These are phyloP conservation scores for Caradrina clavipalpis DNA, from an alignment of 2,888 invertebrate genomes.

Conservation along the genomic window DNA sequence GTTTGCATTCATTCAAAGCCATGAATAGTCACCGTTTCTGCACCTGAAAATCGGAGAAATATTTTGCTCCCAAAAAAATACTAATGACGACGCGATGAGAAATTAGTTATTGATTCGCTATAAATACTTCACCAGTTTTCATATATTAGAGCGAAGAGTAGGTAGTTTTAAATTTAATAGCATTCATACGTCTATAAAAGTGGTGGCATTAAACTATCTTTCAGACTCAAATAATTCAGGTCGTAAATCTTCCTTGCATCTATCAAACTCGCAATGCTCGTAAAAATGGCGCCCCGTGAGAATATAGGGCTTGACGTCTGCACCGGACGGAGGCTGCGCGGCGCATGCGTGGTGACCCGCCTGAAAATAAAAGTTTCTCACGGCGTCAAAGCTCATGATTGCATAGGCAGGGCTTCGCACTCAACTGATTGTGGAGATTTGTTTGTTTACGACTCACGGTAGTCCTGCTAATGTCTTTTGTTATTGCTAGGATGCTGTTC, in stretches of 20 bases:
- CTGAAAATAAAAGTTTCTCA: slow-evolving; percentile 33
- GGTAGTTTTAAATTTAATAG: background rate
- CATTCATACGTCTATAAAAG: background rate
- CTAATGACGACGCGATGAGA: too few species aligned
- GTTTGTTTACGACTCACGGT: background rate
- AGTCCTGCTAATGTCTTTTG: background rate
- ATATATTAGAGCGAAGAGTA: background rate
- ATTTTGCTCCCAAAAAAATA: too few species aligned
- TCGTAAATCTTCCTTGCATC: slow-evolving; percentile 15
- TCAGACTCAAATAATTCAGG: background rate
- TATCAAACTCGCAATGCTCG: slow-evolving; percentile 8
- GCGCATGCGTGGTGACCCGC: slow-evolving; percentile 51
- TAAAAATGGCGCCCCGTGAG: slow-evolving; percentile 17
- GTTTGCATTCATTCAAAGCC: background rate
- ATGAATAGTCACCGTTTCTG: background rate
- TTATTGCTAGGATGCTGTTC: background rate
- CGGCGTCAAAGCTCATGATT: slow-evolving; percentile 7
- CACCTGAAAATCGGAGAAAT: background rate
- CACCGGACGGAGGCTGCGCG: slow-evolving; percentile 32
- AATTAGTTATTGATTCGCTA: background rate
- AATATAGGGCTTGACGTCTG: slow-evolving; percentile 24
- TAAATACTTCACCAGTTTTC: background rate
- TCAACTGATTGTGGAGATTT: background rate
- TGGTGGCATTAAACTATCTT: background rate
- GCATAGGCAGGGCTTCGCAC: slow-evolving; percentile 5